phyloP scores from a whole-genome alignment of 2,888 invertebrate species.

The Pachymerium ferrugineum region DNA sequence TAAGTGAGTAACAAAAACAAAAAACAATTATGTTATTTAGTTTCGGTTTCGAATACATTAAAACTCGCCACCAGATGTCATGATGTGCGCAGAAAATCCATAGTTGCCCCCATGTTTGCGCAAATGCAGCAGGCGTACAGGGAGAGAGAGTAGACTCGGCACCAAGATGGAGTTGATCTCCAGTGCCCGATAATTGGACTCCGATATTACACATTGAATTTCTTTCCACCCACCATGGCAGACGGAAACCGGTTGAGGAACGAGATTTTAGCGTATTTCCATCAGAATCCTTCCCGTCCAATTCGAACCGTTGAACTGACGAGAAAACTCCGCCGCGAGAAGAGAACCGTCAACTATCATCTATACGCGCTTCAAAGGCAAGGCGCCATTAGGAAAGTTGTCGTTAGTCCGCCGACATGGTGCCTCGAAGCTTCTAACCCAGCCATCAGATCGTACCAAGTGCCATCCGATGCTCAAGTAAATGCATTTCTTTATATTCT shows the following conservation, averaged over 20 bases:
- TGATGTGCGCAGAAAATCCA: neutral
- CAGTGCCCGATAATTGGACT: slow-evolving; percentile 13
- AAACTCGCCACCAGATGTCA: neutral
- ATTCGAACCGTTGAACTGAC: slow-evolving; percentile 32
- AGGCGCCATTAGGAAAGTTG: slow-evolving; percentile 34
- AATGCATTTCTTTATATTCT: neutral
- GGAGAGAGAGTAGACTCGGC: slow-evolving; percentile 8
- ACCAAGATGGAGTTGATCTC: slow-evolving; percentile 13
- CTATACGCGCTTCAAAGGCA: slow-evolving; percentile 32
- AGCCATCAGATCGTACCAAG: slow-evolving; percentile 28
- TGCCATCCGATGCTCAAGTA: slow-evolving; percentile 33
- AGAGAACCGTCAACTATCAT: slow-evolving; percentile 33
- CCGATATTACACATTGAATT: slow-evolving; percentile 10
- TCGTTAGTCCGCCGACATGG: slow-evolving; percentile 33
- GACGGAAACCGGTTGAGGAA: slow-evolving; percentile 32
- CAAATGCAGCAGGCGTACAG: slow-evolving; percentile 13
- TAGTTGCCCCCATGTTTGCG: neutral
- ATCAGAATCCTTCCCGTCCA: slow-evolving; percentile 34
- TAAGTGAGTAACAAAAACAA: too few species aligned
- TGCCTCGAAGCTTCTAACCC: slow-evolving; percentile 32
- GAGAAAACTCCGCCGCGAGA: slow-evolving; percentile 31
- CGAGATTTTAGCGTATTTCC: slow-evolving; percentile 32
- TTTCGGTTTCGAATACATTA: too few species aligned
- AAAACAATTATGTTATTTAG: too few species aligned
- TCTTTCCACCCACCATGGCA: slow-evolving; percentile 29